Evolutionary conservation across 2,888 invertebrate genomes (phyloP).

Genomic region (Phyllotreta cruciferae): DNA sequence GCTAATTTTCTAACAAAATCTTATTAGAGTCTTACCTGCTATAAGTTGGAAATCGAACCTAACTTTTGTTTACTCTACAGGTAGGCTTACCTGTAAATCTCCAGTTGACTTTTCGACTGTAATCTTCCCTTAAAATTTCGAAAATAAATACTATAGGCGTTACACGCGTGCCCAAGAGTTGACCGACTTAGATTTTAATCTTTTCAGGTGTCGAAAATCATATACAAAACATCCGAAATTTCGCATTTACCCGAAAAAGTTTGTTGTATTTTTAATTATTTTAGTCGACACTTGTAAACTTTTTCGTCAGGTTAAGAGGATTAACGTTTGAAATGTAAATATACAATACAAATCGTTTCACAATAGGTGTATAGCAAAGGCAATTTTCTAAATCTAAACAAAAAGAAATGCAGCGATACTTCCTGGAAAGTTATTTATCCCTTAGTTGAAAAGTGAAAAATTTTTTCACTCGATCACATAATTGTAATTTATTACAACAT

Average conservation of each 20-base stretch:
- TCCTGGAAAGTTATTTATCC: no score
- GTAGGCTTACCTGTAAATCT: conserved; percentile 5
- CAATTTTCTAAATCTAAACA: no score
- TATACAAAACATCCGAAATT: not conserved
- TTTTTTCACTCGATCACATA: not conserved
- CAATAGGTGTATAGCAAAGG: no score
- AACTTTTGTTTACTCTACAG: conserved; percentile 11
- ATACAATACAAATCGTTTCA: no score
- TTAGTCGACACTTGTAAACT: no score
- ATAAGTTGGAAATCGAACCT: conserved; percentile 9
- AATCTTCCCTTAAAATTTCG: conserved; percentile 35
- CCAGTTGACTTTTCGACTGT: conserved; percentile 31
- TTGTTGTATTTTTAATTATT: no score
- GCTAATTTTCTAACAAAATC: conserved; percentile 22
- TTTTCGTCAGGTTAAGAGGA: no score
- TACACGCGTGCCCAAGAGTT: conserved; percentile 37
- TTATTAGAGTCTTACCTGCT: conserved; percentile 7
- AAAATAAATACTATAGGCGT: conserved; percentile 40
- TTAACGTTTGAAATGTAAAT: no score
- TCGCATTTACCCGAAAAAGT: not conserved
- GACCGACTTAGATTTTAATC: conserved; percentile 35
- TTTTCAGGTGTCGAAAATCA: conserved; percentile 39
- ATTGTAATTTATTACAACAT: conserved; percentile 21
- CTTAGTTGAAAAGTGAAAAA: no score
- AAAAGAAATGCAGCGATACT: no score